Evolutionary conservation across 2,888 invertebrate species (phyloP).

Genomic region (Orthosia incerta): DNA sequence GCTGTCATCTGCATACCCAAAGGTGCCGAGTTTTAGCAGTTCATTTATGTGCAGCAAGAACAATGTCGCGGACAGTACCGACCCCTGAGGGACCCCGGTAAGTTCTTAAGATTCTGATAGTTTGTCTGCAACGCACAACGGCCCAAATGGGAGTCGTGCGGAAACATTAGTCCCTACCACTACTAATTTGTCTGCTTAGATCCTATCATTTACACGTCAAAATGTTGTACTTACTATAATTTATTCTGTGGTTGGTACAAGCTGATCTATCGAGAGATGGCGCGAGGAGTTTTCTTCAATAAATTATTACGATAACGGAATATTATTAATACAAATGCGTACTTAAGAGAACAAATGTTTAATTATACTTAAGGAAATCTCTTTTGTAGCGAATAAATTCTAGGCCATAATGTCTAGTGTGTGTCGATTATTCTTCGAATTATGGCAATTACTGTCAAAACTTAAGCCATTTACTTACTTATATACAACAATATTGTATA

Average conservation of each 20-base stretch:
- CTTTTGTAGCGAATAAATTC: conserved; percentile 36
- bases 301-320: conserved; percentile 13
- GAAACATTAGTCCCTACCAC: no score
- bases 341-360: conserved; percentile 43
- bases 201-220: background rate
- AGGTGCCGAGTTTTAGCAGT: no score
- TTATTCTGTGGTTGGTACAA: conserved; percentile 15
- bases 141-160: no score
- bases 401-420: conserved; percentile 47
- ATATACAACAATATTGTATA: conserved; percentile 69
- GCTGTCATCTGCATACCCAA: no score
- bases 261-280: conserved; percentile 9
- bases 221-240: conserved; percentile 6
- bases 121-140: no score
- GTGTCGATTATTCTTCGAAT: conserved; percentile 63
- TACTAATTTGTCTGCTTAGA: background rate
- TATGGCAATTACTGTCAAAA: conserved; percentile 77
- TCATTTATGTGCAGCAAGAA: no score
- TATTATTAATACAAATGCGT: conserved; percentile 35
- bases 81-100: no score
- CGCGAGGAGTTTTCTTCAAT: conserved; percentile 13
- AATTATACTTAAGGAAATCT: conserved; percentile 33
- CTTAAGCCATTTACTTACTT: conserved; percentile 73
- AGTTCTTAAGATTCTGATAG: background rate
- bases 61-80: no score